Percentiles rank a stretch among this genome's conserved stretches.
These are phyloP conservation scores for Thamnophis elegans DNA, from an alignment of 2,797 vertebrate species.

Conservation along the genomic window DNA sequence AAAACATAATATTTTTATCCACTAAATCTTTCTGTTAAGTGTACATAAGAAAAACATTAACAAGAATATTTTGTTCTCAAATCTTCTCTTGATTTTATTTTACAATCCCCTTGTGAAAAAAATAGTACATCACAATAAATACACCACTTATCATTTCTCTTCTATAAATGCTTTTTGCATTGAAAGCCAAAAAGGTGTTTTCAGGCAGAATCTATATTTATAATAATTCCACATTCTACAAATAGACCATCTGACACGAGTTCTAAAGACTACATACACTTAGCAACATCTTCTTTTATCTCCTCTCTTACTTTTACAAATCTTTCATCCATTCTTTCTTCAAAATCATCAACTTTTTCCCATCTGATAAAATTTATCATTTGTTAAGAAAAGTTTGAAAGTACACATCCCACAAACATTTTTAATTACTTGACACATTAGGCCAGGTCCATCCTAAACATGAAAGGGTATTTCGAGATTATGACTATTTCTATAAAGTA, in stretches of 20 bases:
- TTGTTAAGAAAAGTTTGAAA: neutral
- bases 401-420: neutral
- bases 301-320: neutral
- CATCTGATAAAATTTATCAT: neutral
- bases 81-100: neutral
- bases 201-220: neutral
- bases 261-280: neutral
- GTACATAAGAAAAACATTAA: neutral
- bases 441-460: neutral
- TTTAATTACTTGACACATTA: neutral
- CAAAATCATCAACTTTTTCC: neutral
- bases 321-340: neutral
- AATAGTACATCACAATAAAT: neutral
- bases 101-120: neutral
- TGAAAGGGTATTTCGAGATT: neutral
- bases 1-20: neutral
- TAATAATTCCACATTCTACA: neutral
- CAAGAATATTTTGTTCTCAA: neutral
- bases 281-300: neutral
- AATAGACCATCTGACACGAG: neutral
- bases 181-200: neutral
- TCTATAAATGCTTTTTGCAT: neutral
- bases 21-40: neutral
- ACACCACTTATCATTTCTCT: neutral
- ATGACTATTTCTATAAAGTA: neutral